phyloP scores from a whole-genome alignment of 2,888 invertebrate species.

The Corbicula japonica region DNA sequence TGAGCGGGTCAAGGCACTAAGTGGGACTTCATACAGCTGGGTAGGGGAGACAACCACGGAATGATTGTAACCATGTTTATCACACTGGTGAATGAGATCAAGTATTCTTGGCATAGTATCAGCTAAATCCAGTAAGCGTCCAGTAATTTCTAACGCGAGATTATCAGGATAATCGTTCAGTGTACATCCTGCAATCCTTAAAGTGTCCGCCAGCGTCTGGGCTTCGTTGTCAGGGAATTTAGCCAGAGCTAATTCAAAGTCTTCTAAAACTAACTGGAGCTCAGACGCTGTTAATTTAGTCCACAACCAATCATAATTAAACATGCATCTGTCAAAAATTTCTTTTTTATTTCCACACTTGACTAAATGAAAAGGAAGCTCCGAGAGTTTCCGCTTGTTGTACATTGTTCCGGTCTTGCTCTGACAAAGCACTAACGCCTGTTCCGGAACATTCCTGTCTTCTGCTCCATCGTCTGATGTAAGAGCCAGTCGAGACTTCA shows the following conservation, averaged over 20 bases:
- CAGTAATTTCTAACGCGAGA: constrained; percentile 96
- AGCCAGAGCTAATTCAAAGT: constrained; percentile 92
- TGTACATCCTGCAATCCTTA: constrained; percentile 89
- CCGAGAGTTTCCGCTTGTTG: constrained; percentile 81
- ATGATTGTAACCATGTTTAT: constrained; percentile 33
- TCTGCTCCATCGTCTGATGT: constrained; percentile 69
- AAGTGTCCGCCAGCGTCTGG: constrained; percentile 89
- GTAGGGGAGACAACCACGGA: constrained; percentile 55
- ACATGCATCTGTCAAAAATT: constrained; percentile 95
- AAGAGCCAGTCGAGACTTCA: constrained; percentile 66
- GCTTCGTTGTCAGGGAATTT: constrained; percentile 89
- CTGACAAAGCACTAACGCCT: constrained; percentile 75
- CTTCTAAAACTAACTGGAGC: constrained; percentile 96
- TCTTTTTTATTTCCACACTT: constrained; percentile 90
- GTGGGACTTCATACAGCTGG: constrained; percentile 62
- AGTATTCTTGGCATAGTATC: constrained; percentile 52
- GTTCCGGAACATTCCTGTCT: constrained; percentile 78
- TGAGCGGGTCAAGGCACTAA: constrained; percentile 54
- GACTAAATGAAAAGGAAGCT: constrained; percentile 81
- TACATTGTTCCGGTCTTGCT: constrained; percentile 64
- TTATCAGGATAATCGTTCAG: constrained; percentile 95
- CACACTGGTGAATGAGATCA: constrained; percentile 57
- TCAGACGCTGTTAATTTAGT: constrained; percentile 97
- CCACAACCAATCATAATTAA: constrained; percentile 98
- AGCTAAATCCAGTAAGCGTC: constrained; percentile 92